A percentile compares a stretch with the other conserved stretches of the same genome.
Conservation (phyloP, 30 jellyfish, hydroid and myxozoan genomes). For the Clytia hemisphaerica region DNA sequence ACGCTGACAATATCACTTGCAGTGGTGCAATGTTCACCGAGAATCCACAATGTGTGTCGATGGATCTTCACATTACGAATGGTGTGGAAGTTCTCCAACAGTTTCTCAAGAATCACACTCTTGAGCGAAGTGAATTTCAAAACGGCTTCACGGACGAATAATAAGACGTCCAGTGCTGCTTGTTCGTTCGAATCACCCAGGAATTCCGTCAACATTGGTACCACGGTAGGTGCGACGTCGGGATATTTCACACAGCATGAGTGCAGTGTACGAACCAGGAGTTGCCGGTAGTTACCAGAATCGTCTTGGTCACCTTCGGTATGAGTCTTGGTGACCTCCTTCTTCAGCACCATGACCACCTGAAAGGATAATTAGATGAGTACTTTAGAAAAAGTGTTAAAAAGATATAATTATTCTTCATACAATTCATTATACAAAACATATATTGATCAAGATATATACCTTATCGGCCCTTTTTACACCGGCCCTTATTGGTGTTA, state of each 20-base stretch:
- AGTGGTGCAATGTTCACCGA: constrained; percentile 82
- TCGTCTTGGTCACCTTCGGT: constrained; percentile 91
- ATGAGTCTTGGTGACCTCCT: constrained; percentile 95
- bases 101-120: constrained; percentile 74
- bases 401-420: too few relatives aligned
- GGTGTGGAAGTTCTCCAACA: constrained; percentile 82
- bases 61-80: constrained; percentile 72
- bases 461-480: too few relatives aligned
- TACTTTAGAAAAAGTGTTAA: too few relatives aligned
- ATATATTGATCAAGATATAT: too few relatives aligned
- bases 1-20: constrained; percentile 66
- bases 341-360: constrained; percentile 93
- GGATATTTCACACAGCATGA: constrained; percentile 95
- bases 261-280: constrained; percentile 90
- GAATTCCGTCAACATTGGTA: constrained; percentile 95
- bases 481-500: too few relatives aligned
- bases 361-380: too few relatives aligned
- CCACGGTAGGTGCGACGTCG: constrained; percentile 98
- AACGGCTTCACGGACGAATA: constrained; percentile 92
- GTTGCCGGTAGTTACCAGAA: constrained; percentile 93
- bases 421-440: too few relatives aligned
- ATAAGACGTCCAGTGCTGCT: constrained; percentile 91
- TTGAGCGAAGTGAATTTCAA: constrained; percentile 65
- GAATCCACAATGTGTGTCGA: constrained; percentile 93
- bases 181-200: constrained; percentile 96